A percentile compares a stretch with the other conserved stretches of the same genome.
Conservation (phyloP, 2,797 vertebrate species). For the Coregonus ussuriensis region DNA sequence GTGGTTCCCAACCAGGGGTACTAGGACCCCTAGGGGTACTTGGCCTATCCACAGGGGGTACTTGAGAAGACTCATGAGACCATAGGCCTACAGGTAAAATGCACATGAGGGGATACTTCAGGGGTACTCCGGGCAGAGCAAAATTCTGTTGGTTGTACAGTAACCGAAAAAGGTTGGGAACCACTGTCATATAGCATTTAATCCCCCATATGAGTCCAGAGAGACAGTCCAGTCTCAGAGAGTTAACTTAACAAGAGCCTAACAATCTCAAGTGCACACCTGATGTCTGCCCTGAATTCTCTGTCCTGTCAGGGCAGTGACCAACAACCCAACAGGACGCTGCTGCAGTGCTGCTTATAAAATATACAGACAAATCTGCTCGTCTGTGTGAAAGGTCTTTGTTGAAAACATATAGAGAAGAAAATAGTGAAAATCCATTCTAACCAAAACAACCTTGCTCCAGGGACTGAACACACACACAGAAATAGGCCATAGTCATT, state of each 20-base stretch:
- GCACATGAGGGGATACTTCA: too few relatives aligned
- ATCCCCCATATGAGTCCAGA: not conserved
- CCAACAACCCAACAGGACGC: not conserved
- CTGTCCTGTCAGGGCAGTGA: not conserved
- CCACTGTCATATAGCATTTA: too few relatives aligned
- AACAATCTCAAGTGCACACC: not conserved
- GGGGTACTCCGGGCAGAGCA: too few relatives aligned
- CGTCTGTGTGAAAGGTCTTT: not conserved
- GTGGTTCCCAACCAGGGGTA: too few relatives aligned
- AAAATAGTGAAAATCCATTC: slow-evolving; percentile 5
- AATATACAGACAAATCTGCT: not conserved
- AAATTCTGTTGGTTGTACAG: too few relatives aligned
- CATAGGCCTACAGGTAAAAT: too few relatives aligned
- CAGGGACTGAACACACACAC: slow-evolving; percentile 32
- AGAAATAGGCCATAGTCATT: slow-evolving; percentile 25
- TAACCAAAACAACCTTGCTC: slow-evolving; percentile 65
- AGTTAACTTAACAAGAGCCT: too few relatives aligned
- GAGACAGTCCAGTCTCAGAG: not conserved
- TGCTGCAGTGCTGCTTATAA: not conserved
- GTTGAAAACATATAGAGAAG: slow-evolving; percentile 19
- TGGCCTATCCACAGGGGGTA: too few relatives aligned
- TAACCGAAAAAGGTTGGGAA: too few relatives aligned
- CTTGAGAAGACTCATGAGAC: too few relatives aligned
- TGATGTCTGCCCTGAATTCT: not conserved
- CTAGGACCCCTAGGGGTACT: too few relatives aligned